phyloP scores from a whole-genome alignment of 2,113 vertebrate species.

The Nothoprocta pentlandii region DNA sequence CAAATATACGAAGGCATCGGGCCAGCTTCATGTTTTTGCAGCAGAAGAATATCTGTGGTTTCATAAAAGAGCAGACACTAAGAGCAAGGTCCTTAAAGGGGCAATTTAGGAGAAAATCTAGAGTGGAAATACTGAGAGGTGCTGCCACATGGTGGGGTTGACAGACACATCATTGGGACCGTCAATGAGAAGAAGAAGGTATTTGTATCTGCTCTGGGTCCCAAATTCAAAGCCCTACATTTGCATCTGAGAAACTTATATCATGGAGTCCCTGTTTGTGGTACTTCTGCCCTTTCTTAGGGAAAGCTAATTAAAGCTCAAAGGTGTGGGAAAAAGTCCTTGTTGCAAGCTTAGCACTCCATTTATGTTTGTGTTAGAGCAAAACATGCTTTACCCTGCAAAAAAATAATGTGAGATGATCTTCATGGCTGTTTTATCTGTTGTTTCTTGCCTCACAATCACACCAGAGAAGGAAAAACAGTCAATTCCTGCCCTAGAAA shows the following conservation, averaged over 20 bases:
- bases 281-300: not conserved
- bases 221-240: rapidly evolving
- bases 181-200: rapidly evolving
- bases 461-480: not conserved
- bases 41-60: not conserved
- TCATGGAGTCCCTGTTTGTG: rapidly evolving
- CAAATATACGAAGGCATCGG: not conserved
- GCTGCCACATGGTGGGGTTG: not conserved
- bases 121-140: not conserved
- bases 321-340: not conserved
- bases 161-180: rapidly evolving
- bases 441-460: not conserved
- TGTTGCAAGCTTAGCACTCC: not conserved
- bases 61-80: not conserved
- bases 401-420: not conserved
- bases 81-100: not conserved
- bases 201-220: not conserved
- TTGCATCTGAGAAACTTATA: not conserved
- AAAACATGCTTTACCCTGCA: rapidly evolving
- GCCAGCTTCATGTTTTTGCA: not conserved
- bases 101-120: not conserved
- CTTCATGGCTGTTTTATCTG: rapidly evolving
- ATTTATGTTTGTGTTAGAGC: not conserved
- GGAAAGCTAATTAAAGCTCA: not conserved
- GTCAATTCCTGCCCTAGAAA: not conserved